These are phyloP conservation scores for Sipha flava DNA, from an alignment of 1,140 invertebrate genomes.

Conservation along the genomic window DNA sequence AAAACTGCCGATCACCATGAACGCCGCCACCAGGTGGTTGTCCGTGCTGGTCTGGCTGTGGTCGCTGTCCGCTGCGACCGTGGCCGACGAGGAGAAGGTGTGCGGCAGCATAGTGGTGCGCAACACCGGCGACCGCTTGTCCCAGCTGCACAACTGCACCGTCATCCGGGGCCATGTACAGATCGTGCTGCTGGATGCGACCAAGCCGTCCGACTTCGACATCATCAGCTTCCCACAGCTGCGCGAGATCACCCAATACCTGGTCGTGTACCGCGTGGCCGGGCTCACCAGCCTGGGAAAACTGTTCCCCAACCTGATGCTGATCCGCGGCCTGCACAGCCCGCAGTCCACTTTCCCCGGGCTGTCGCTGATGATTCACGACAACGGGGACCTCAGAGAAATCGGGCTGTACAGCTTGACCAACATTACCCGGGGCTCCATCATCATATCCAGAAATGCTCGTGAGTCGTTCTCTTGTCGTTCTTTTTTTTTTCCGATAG, in stretches of 20 bases:
- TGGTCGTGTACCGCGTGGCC: constrained; percentile 64
- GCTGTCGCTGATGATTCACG: constrained; percentile 76
- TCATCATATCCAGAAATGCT: constrained; percentile 79
- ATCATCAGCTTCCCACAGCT: constrained; percentile 46
- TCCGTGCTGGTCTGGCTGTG: neutral
- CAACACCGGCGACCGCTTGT: constrained; percentile 58
- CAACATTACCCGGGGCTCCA: constrained; percentile 68
- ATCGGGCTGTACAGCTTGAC: constrained; percentile 74
- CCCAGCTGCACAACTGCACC: constrained; percentile 63
- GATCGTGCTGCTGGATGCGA: constrained; percentile 57
- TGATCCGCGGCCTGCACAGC: constrained; percentile 69
- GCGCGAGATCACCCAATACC: constrained; percentile 55
- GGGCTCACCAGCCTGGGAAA: constrained; percentile 65
- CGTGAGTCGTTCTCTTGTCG: constrained; percentile 35
- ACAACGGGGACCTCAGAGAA: constrained; percentile 59
- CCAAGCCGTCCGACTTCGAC: constrained; percentile 23
- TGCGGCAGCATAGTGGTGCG: constrained; percentile 74
- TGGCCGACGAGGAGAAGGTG: constrained; percentile 39
- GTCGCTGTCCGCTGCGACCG: neutral
- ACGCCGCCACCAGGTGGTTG: neutral
- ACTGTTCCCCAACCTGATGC: constrained; percentile 86
- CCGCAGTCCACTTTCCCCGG: constrained; percentile 70
- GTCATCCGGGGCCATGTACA: constrained; percentile 77
- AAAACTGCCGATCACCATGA: neutral
- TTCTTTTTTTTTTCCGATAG: neutral